Evolutionary conservation across 2,797 vertebrate genomes (phyloP), one percentile per base, ranked within the genome.

Genomic region (Otus scops): DNA sequence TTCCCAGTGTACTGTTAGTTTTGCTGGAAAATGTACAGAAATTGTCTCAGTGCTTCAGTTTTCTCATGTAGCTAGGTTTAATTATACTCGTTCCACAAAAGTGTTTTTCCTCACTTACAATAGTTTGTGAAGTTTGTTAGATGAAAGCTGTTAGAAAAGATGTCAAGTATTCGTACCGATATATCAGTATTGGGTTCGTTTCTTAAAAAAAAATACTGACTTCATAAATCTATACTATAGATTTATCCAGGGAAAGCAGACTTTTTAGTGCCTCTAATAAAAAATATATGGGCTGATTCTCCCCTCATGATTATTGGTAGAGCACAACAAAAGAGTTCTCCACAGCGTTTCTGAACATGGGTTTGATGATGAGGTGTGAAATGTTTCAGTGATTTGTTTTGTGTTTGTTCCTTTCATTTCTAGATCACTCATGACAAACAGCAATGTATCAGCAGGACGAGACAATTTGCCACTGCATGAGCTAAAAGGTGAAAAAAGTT

Each of bases 361-460:
- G 92, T 74, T 95, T 94, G 75, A 94, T 97, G 96, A 93, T 91
- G 94, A 87, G 94, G 94, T 96, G 96, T 92, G 92, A 96, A 95
- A 96, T 96, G 95, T 94, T 93, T 95, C 95, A 95, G 95, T 91
- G 96, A 95, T 97, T 95, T 91, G 95, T 96, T 97, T 95, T 91
- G 90, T 92, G 95, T 32, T 94, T 80, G 90, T 97, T 97, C 96
- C 88, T 95, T 96, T 94, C 96, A 95, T 96, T 96, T 96, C 95
- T 96, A 95, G 96, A 95, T 96, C 90, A 27, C 78, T 96, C 95
- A 91, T 89, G 96, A 95, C 94, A 95, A 95, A 95, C 94, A 95
- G 93, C 88, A 83, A 89, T 92, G 96, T 95, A 96, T 95, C 95
- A 96, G 96, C 94, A 94, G 92, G 92, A 94, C 16, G 53, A 92